Base-by-base conservation (phyloP, 2,797 vertebrate species). In the Enteromius fasciolatus region DNA sequence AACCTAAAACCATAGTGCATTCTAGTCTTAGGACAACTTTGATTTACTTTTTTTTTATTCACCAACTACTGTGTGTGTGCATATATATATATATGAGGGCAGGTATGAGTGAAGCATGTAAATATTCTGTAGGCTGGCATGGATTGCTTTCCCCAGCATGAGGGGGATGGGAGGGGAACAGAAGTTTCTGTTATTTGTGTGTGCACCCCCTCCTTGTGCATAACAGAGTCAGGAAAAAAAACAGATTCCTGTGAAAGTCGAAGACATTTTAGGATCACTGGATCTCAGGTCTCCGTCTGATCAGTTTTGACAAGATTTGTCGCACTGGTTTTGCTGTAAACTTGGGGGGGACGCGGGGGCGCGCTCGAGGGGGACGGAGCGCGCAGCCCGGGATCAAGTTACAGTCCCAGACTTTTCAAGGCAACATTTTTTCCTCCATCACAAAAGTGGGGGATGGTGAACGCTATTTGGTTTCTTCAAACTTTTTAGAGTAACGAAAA, bases 331-430 rank as follows among this genome's bases (percentile, higher is more conserved):
- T 87, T 87, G 83, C 78, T 83, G 84, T 80, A 83, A 84, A 81
- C 76, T 72, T 39, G 33, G 39, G 39, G 39, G 39, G 86, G 85
- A 36, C 63, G 44, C 59, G 72, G 89, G 87, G 77, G 70, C 84
- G 46, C 84, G 12, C 80, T 77, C 87, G 84, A 91, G 92, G 89
- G 87, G 92, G 93, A 92, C 89, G 93, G 92, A 82, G 92, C 92
- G 76, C 90, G 70, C 41, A 90, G 90, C 84, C 63, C 25, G 66
- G 90, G 94, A 92, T 95, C 95, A 90, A 87, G 89, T 95, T 95
- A 93, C 95, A 95, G 50, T 82, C 74, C 88, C 92, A 92, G 89
- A 94, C 91, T 93, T 93, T 92, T 94, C 74, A 83, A 87, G 87
- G 86, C 84, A 80, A 89, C 84, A 82, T 85, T 89, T 89, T 86